Evolutionary conservation across 2,888 invertebrate genomes (phyloP), one percentile per base, ranked within the genome.

Genomic region (Parascotia fuliginaria): DNA sequence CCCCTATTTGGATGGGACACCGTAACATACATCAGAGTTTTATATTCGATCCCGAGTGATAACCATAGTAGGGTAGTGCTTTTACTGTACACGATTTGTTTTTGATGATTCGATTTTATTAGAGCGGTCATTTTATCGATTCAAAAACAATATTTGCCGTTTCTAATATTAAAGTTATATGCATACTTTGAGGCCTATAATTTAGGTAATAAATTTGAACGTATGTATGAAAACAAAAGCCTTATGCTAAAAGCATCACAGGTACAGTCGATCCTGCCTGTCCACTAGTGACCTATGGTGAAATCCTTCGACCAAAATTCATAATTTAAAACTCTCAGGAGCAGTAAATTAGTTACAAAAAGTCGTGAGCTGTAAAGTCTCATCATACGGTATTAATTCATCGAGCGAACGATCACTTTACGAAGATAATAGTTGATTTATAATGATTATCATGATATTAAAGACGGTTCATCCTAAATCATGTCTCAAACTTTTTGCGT

Each of bases 381-480:
- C 32, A 27, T 33, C 48, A 37, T 41, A 49, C 60, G 55, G 52
- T 62, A 69, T 85, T 84, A 85, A 85, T 85, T 85, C 81, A 79
- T 82, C 72, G 55, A 37, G 14, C 63, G 71, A 68, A 70, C 78
- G 85, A 87, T 87, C 82, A 79, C 75, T 79, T 71, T 73, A 60
- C 55, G 59, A 65, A 83, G 86, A 87, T 88, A 85, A 82, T 82
- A 73, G 60, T 69, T 85, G 85, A 87, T 87, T 87, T 87, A 87
- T 85, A 82, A 83, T 83, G 81, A 87, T 87, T 83, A 85, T 81
- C 80, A 80, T 85, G 81, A 77, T 83, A 85, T 86, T 79, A 80
- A 83, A 81, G 75, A 75, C 77, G 82, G 83, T 74, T 85, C 84
- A 79, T 77, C 72, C 75, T 82, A 82, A 81, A 83, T 83, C 80